Evolutionary conservation across 2,888 invertebrate genomes (phyloP).

Genomic region (Amitus sp.): DNA sequence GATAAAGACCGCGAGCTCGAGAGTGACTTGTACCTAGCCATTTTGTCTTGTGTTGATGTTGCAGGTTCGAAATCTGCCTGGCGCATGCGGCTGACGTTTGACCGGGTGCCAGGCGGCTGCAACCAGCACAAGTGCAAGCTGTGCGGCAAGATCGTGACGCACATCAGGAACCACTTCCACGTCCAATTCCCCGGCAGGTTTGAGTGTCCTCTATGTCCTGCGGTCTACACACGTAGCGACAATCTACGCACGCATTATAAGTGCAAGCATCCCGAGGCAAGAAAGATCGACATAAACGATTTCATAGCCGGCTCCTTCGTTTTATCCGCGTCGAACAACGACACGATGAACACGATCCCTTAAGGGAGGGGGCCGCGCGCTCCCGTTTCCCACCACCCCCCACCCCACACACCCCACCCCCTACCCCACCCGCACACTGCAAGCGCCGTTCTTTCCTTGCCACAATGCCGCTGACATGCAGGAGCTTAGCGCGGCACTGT

Average conservation of each 20-base stretch:
- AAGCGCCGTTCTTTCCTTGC: background rate
- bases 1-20: conserved; percentile 40
- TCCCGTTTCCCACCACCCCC: background rate
- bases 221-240: conserved; percentile 92
- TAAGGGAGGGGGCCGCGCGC: conserved; percentile 63
- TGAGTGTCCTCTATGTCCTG: conserved; percentile 91
- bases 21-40: conserved; percentile 52
- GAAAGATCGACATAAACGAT: conserved; percentile 80
- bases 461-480: background rate
- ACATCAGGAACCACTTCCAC: conserved; percentile 94
- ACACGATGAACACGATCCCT: conserved; percentile 69
- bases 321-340: conserved; percentile 67
- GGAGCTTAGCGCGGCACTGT: no score
- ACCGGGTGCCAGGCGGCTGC: conserved; percentile 91
- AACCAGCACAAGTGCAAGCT: conserved; percentile 94
- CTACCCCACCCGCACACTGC: no score
- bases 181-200: conserved; percentile 93
- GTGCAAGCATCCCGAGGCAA: conserved; percentile 91
- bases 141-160: conserved; percentile 94
- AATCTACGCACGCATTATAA: conserved; percentile 93
- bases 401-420: conserved; percentile 17
- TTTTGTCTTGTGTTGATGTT: conserved; percentile 72
- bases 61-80: conserved; percentile 90
- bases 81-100: conserved; percentile 95
- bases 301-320: conserved; percentile 71